Evolutionary conservation across 2,113 vertebrate genomes (phyloP).

Genomic region (Capreolus pygargus): DNA sequence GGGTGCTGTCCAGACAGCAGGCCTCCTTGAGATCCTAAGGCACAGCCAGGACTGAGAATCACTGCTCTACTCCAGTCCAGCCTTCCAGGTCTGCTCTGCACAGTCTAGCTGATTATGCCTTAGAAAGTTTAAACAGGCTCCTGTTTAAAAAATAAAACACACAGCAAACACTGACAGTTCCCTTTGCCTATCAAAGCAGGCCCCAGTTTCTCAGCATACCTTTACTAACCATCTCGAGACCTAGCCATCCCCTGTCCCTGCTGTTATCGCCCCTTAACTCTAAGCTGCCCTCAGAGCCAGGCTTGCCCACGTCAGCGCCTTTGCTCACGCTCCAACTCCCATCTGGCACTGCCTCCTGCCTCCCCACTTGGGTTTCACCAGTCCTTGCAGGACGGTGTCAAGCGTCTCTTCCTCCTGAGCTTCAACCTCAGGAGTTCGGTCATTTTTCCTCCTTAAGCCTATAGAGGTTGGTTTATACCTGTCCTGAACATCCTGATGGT

Average conservation of each 20-base stretch:
- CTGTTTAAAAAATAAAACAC: background rate
- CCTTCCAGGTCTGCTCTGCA: background rate
- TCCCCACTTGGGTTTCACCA: background rate
- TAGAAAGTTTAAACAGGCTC: background rate
- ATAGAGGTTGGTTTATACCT: background rate
- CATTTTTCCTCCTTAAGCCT: background rate
- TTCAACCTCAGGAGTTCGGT: background rate
- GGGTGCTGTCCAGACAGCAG: background rate
- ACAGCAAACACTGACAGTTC: background rate
- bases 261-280: background rate
- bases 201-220: background rate
- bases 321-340: background rate
- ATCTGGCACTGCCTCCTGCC: background rate
- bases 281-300: background rate
- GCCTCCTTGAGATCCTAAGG: background rate
- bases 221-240: background rate
- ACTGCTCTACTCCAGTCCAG: background rate
- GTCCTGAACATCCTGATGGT: background rate
- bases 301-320: background rate
- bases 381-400: background rate
- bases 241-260: background rate
- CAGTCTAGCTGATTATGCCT: too few relatives aligned
- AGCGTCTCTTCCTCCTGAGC: background rate
- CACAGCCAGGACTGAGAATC: background rate
- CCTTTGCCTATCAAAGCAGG: background rate